Percentiles rank a stretch among this genome's conserved stretches.
Evolutionary conservation across 2,113 vertebrate species (phyloP).

Genomic region (Abramis brama): DNA sequence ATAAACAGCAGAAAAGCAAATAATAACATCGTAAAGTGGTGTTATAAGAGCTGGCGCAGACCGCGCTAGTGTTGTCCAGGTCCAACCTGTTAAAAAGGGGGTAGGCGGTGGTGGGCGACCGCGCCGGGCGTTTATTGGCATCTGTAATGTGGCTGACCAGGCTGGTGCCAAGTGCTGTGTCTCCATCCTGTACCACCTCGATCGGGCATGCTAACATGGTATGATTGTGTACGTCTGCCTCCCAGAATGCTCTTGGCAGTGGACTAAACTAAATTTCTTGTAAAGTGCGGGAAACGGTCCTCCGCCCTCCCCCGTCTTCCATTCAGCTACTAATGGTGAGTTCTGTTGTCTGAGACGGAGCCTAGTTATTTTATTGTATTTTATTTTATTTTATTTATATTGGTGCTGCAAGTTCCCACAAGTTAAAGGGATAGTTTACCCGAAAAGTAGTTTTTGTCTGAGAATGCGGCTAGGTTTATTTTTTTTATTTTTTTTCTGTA

Average conservation of each 20-base stretch:
- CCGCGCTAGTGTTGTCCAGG: not conserved
- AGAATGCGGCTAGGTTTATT: not conserved
- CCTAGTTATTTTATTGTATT: not conserved
- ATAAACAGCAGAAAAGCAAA: conserved; percentile 58
- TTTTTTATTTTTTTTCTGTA: not conserved
- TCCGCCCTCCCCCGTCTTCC: not conserved
- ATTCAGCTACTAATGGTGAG: conserved; percentile 18
- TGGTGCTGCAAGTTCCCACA: not conserved
- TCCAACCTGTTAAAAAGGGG: conserved; percentile 48
- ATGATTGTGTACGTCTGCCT: conserved; percentile 2
- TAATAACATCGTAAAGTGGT: conserved; percentile 54
- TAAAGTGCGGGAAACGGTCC: conserved; percentile 2
- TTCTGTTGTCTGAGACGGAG: conserved; percentile 18
- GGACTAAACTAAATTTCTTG: conserved; percentile 21
- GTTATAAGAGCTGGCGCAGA: conserved; percentile 53
- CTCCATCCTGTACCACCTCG: conserved; percentile 46
- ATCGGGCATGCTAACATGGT: conserved; percentile 33
- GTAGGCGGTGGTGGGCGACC: conserved; percentile 10
- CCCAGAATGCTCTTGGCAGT: conserved; percentile 24
- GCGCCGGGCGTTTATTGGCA: conserved; percentile 47
- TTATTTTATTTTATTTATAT: not conserved
- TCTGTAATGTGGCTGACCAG: conserved; percentile 39
- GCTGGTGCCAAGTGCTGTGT: conserved; percentile 41
- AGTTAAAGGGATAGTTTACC: not conserved
- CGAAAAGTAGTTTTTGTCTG: not conserved